phyloP scores from a whole-genome alignment of 2,888 invertebrate genomes.

The Ecdyonurus torrentis region DNA sequence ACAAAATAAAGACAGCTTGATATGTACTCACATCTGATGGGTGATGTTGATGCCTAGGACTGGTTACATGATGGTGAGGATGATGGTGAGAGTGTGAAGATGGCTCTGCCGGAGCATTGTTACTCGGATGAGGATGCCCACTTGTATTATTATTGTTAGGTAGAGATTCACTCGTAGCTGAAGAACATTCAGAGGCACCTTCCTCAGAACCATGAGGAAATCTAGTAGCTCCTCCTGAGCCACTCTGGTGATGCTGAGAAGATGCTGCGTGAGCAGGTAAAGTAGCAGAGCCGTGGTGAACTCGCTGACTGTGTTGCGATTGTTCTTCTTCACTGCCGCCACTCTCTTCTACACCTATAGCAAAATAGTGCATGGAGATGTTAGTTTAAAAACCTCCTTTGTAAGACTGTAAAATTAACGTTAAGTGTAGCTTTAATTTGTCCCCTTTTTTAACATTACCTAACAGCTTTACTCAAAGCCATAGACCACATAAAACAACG shows the following conservation, averaged over 20 bases:
- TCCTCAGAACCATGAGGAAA: conserved; percentile 15
- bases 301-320: conserved; percentile 18
- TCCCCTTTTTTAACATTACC: too few relatives aligned
- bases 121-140: conserved; percentile 19
- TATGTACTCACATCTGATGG: background rate
- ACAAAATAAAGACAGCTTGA: too few relatives aligned
- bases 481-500: too few relatives aligned
- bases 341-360: background rate
- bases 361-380: background rate
- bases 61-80: background rate
- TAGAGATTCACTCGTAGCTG: conserved; percentile 69
- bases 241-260: conserved; percentile 9
- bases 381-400: too few relatives aligned
- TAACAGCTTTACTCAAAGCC: too few relatives aligned
- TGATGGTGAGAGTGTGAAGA: conserved; percentile 22
- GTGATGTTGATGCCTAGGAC: background rate
- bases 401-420: too few relatives aligned
- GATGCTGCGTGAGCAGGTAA: conserved; percentile 35
- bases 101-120: conserved; percentile 32
- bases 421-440: too few relatives aligned
- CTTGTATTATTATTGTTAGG: conserved; percentile 23
- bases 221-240: conserved; percentile 15
- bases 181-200: conserved; percentile 63
- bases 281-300: conserved; percentile 46
- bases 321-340: conserved; percentile 24